Evolutionary conservation across 2,888 invertebrate genomes (phyloP).

Genomic region (Stenolophus ochropezus): DNA sequence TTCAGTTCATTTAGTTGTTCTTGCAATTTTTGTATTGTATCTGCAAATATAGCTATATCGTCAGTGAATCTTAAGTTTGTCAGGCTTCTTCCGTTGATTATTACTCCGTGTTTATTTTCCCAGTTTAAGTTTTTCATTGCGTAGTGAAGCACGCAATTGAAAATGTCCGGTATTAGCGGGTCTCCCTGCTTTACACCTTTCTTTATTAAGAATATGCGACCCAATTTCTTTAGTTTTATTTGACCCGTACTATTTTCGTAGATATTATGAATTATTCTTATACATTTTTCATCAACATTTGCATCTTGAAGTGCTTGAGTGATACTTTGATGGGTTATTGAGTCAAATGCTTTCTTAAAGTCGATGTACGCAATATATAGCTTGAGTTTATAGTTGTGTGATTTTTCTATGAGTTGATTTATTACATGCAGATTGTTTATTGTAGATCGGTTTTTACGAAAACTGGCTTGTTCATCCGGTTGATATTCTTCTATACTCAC

Average conservation of each 20-base stretch:
- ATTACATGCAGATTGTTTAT: slow-evolving; percentile 2
- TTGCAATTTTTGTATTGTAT: neutral
- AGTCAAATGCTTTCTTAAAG: too few species aligned
- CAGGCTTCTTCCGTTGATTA: slow-evolving; percentile 2
- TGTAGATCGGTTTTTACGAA: slow-evolving; percentile 6
- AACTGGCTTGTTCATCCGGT: neutral
- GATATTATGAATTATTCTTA: neutral
- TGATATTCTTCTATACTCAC: neutral
- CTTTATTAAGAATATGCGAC: neutral
- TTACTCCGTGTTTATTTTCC: neutral
- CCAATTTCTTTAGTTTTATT: slow-evolving; percentile 9
- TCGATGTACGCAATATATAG: too few species aligned
- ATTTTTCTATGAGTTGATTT: slow-evolving; percentile 11
- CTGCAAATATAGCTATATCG: neutral
- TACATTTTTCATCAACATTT: neutral
- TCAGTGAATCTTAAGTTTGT: neutral
- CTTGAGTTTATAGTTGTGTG: neutral
- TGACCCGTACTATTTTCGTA: neutral
- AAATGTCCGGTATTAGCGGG: neutral
- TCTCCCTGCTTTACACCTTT: slow-evolving; percentile 16
- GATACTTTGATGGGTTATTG: neutral
- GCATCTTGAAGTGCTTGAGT: neutral
- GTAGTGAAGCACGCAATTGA: slow-evolving; percentile 8
- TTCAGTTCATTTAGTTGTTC: neutral
- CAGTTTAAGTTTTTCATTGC: neutral